Conservation (phyloP, 2,113 vertebrate genomes). For the Sitta europaea region DNA sequence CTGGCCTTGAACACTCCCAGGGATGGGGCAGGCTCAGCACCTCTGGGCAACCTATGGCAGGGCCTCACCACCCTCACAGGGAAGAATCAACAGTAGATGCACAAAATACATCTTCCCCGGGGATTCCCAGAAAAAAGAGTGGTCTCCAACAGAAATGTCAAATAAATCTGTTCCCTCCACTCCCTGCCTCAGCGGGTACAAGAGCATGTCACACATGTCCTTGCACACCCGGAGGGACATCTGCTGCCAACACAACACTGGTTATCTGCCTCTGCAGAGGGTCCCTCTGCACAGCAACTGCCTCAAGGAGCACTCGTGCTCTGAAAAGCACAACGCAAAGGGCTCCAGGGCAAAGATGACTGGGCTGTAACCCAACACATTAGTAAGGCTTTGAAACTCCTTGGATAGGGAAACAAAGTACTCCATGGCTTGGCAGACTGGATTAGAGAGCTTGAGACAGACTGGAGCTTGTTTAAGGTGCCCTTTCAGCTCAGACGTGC, state of each 20-base stretch:
- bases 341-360: neutral
- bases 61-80: neutral
- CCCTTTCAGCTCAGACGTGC: neutral
- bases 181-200: neutral
- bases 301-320: fast-evolving
- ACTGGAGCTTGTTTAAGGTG: neutral
- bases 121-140: neutral
- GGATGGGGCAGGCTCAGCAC: neutral
- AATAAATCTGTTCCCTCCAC: neutral
- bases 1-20: neutral
- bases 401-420: neutral
- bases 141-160: neutral
- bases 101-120: neutral
- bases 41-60: neutral
- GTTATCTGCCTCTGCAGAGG: slow-evolving; percentile 23
- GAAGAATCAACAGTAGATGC: neutral
- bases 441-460: slow-evolving; percentile 9
- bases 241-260: neutral
- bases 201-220: neutral
- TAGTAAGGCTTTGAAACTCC: slow-evolving; percentile 15
- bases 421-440: neutral
- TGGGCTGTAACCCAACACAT: neutral
- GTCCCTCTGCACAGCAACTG: neutral
- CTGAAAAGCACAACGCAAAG: neutral
- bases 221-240: neutral